phyloP scores from a whole-genome alignment of 1,140 invertebrate genomes.

The Zaprionus inermis region DNA sequence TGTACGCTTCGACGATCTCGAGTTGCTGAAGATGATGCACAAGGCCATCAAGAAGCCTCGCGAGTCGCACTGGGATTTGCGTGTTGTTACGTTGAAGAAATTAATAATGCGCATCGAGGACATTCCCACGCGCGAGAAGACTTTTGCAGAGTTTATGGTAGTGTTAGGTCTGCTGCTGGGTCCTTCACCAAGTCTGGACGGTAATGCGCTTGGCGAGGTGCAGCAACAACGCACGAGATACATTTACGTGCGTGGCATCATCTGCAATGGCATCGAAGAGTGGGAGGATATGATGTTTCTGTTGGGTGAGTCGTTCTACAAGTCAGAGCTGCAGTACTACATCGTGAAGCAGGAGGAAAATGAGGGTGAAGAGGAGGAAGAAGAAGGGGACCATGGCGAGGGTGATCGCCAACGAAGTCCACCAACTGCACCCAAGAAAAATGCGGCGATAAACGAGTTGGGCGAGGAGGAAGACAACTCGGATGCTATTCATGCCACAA shows the following conservation, averaged over 20 bases:
- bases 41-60: constrained; percentile 59
- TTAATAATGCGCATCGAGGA: constrained; percentile 50
- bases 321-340: constrained; percentile 55
- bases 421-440: not conserved
- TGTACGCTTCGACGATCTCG: constrained; percentile 68
- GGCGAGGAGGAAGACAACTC: not conserved
- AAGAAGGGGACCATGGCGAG: constrained; percentile 21
- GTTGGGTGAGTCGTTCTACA: constrained; percentile 58
- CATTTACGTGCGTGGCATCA: constrained; percentile 74
- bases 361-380: constrained; percentile 14
- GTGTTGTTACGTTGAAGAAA: constrained; percentile 45
- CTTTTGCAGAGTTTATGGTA: constrained; percentile 36
- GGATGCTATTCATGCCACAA: constrained; percentile 1
- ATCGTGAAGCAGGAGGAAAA: constrained; percentile 22
- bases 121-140: constrained; percentile 31
- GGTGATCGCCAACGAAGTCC: not conserved
- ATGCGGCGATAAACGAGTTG: not conserved
- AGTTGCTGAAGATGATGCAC: constrained; percentile 53
- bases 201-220: not conserved
- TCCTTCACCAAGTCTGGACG: constrained; percentile 8
- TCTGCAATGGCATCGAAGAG: constrained; percentile 70
- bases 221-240: constrained; percentile 59
- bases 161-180: constrained; percentile 28
- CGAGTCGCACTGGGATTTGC: constrained; percentile 54
- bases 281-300: constrained; percentile 66